These are phyloP conservation scores for Avahi laniger DNA, from an alignment of 2,797 vertebrate genomes.

Conservation along the genomic window DNA sequence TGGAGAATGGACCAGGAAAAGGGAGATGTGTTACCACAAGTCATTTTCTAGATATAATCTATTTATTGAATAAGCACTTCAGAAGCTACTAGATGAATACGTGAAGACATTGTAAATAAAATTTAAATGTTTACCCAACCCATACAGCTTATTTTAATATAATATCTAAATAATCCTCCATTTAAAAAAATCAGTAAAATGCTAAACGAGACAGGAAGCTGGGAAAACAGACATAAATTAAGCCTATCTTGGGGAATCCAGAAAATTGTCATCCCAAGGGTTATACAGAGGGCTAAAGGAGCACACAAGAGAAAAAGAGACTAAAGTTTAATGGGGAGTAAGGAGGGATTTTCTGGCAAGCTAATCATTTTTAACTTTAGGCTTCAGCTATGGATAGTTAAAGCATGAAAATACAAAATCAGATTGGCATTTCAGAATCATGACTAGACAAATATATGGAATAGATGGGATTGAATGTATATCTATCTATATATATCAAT, in stretches of 20 bases:
- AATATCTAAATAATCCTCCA: background rate
- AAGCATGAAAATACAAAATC: conserved; percentile 43
- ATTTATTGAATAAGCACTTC: background rate
- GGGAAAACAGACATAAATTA: background rate
- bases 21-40: background rate
- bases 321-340: background rate
- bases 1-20: background rate
- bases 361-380: background rate
- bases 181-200: background rate
- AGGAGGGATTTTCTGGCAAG: background rate
- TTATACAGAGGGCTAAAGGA: background rate
- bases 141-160: background rate
- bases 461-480: background rate
- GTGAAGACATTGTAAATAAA: background rate
- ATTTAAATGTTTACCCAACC: background rate
- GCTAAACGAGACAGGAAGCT: background rate
- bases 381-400: background rate
- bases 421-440: conserved; percentile 1
- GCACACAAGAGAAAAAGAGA: background rate
- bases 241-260: background rate
- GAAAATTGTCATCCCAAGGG: background rate
- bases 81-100: background rate
- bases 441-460: conserved; percentile 2
- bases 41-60: background rate
- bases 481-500: no score